These are phyloP conservation scores for Sus cebifrons DNA, from an alignment of 2,797 vertebrate species.

Conservation along the genomic window DNA sequence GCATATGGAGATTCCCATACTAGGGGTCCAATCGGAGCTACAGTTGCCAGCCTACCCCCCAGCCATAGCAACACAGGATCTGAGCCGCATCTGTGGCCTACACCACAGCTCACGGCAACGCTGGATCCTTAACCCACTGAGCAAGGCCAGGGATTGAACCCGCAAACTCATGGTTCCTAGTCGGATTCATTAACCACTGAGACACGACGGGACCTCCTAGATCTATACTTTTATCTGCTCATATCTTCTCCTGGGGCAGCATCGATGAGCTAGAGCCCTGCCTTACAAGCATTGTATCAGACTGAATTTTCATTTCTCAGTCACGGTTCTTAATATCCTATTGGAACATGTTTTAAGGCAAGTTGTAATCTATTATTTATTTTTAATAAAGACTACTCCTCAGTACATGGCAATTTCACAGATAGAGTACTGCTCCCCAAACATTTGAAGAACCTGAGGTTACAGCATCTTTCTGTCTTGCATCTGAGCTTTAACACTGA, in stretches of 20 bases:
- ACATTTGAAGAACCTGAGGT: background rate
- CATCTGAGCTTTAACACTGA: background rate
- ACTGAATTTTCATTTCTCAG: constrained; percentile 49
- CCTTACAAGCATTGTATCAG: constrained; percentile 32
- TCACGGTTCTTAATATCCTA: constrained; percentile 53
- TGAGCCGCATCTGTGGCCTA: too few relatives aligned
- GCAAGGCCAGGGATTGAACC: too few relatives aligned
- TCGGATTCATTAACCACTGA: too few relatives aligned
- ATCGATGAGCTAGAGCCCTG: constrained; percentile 21
- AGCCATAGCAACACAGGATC: too few relatives aligned
- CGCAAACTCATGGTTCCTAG: too few relatives aligned
- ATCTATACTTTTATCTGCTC: background rate
- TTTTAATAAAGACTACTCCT: constrained; percentile 65
- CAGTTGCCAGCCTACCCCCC: too few relatives aligned
- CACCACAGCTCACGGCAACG: too few relatives aligned
- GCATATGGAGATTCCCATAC: too few relatives aligned
- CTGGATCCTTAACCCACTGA: too few relatives aligned
- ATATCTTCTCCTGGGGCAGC: background rate
- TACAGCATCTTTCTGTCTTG: background rate
- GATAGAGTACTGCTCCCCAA: background rate
- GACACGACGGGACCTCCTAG: background rate
- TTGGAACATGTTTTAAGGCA: constrained; percentile 54
- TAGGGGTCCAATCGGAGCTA: too few relatives aligned
- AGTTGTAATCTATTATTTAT: constrained; percentile 76
- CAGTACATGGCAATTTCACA: constrained; percentile 34